These are phyloP conservation scores for Dolichoris vasculosae DNA, from an alignment of 1,140 invertebrate genomes.

Conservation along the genomic window DNA sequence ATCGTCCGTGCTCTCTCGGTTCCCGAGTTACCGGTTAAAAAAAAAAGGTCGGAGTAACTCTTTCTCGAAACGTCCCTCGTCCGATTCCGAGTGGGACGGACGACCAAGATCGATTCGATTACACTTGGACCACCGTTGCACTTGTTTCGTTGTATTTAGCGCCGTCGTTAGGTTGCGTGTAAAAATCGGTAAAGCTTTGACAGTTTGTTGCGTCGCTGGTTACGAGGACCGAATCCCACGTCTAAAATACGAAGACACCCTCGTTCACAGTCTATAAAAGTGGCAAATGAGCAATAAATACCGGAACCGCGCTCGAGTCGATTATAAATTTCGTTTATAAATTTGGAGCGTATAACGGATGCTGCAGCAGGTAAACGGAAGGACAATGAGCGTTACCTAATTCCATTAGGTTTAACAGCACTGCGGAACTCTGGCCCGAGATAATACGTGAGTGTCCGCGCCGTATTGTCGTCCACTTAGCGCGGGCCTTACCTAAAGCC, in stretches of 20 bases:
- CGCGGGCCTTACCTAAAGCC: constrained; percentile 54
- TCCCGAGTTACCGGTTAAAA: too few species aligned
- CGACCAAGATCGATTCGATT: too few species aligned
- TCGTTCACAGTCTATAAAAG: background rate
- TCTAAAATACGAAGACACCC: background rate
- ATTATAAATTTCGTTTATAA: background rate
- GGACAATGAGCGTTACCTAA: background rate
- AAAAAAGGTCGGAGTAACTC: too few species aligned
- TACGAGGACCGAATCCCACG: background rate
- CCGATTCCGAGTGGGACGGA: too few species aligned
- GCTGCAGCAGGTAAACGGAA: constrained; percentile 15
- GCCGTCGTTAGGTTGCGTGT: background rate
- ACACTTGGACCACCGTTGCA: background rate
- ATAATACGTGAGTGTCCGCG: constrained; percentile 60
- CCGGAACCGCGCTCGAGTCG: background rate
- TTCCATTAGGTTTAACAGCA: constrained; percentile 32
- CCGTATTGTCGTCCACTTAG: constrained; percentile 55
- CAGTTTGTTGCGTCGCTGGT: background rate
- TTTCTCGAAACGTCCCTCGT: too few species aligned
- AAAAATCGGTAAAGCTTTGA: background rate
- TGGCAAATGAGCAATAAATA: constrained; percentile 19
- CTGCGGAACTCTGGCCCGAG: background rate
- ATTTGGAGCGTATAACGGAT: background rate
- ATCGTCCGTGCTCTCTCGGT: too few species aligned
- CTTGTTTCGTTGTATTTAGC: background rate